Conservation (phyloP, 30 jellyfish, hydroid and myxozoan genomes). For the Sanderia malayensis region DNA sequence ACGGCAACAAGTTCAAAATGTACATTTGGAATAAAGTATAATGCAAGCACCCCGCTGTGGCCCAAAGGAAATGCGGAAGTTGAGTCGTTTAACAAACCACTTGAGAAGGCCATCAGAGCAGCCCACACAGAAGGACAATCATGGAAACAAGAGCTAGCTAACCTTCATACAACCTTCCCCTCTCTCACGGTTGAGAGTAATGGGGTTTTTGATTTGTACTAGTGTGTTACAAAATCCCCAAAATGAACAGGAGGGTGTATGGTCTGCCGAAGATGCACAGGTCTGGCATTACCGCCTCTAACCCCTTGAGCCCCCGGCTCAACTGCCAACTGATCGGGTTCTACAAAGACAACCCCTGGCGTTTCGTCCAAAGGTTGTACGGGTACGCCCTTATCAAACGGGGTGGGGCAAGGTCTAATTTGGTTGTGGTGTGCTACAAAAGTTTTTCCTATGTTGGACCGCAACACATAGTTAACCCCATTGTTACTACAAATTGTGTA, state of each 20-base stretch:
- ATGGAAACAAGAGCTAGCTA: conserved; percentile 10
- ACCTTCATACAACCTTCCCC: no score
- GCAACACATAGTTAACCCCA: conserved; percentile 53
- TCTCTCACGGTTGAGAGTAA: no score
- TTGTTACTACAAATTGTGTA: conserved; percentile 26
- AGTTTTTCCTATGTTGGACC: conserved; percentile 30
- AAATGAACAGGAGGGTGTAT: conserved; percentile 37
- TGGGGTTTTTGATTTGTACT: no score
- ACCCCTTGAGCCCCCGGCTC: conserved; percentile 45
- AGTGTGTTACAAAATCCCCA: conserved; percentile 47
- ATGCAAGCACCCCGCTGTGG: background rate
- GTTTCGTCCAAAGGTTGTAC: conserved; percentile 31
- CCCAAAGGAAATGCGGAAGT: conserved; percentile 16
- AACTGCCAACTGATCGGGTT: conserved; percentile 25
- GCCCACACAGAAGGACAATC: conserved; percentile 1
- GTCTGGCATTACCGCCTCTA: conserved; percentile 21
- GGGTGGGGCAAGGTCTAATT: conserved; percentile 35
- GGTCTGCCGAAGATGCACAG: conserved; percentile 44
- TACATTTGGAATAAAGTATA: background rate
- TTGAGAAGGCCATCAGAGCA: conserved; percentile 11
- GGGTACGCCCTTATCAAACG: conserved; percentile 31
- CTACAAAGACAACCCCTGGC: conserved; percentile 41
- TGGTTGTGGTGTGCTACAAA: conserved; percentile 45
- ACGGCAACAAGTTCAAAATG: conserved; percentile 2
- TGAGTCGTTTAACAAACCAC: conserved; percentile 11